These are phyloP conservation scores for Gastrophryne carolinensis DNA, from an alignment of 2,797 vertebrate species.

Conservation along the genomic window DNA sequence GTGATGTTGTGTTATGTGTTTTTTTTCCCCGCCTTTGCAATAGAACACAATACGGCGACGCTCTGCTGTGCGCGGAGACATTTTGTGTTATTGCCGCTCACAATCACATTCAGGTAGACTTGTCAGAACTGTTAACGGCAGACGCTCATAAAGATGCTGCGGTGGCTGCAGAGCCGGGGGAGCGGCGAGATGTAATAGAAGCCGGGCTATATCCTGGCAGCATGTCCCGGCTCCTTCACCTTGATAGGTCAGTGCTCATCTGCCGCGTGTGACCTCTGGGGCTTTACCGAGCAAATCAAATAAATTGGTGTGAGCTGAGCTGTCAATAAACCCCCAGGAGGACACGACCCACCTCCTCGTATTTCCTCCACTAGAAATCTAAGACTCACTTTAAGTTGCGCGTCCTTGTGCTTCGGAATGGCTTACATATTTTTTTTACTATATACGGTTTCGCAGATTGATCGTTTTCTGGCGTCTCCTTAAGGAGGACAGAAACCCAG, in stretches of 20 bases:
- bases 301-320: conserved; percentile 47
- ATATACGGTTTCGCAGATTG: not conserved
- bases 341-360: conserved; percentile 12
- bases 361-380: conserved; percentile 34
- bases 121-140: not conserved
- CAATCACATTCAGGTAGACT: not conserved
- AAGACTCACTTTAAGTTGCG: conserved; percentile 7
- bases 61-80: too few species aligned
- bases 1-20: too few species aligned
- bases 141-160: not conserved
- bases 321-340: conserved; percentile 47
- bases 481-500: too few species aligned
- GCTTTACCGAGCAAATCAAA: conserved; percentile 40
- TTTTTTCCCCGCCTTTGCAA: too few species aligned
- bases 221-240: conserved; percentile 23
- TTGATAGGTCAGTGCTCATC: conserved; percentile 37
- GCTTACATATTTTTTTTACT: not conserved
- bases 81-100: too few species aligned
- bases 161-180: not conserved
- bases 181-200: not conserved
- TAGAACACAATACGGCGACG: too few species aligned
- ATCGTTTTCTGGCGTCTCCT: not conserved
- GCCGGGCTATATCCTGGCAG: not conserved
- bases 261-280: conserved; percentile 18
- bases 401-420: conserved; percentile 36